Evolutionary conservation across 2,113 vertebrate genomes (phyloP), one percentile per base, ranked within the genome.

Genomic region (Theropithecus gelada): DNA sequence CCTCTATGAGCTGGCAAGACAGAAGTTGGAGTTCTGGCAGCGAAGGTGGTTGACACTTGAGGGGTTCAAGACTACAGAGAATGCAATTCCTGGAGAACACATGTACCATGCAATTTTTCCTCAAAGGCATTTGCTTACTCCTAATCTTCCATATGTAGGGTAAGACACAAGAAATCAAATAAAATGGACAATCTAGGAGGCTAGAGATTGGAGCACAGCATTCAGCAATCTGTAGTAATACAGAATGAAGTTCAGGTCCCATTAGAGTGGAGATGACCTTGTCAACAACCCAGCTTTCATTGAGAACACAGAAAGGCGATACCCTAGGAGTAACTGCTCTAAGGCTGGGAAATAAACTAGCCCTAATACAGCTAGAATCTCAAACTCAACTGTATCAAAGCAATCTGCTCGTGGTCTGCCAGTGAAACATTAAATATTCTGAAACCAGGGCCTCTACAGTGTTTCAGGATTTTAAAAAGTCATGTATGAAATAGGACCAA

Each of bases 11-110:
- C 3, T 45, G 43, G 11, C 7, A 59, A 76, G 70, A 75, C 9
- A 66, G 48, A 76, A 32, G 12, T 2, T 14, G 23, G 18, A 0
- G n/a, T 92, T 52, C 88, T 64, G 22, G 10, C 32, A 38, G 35
- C 2, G 6, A 38, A 10, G 3, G 30, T 23, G 22, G 5, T 4
- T 0, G 17, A 57, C 52, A 40, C 30, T 32, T 16, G 30, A 32
- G 14, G 11, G 25, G 18, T 6, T 38, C 18, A 64, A 38, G 22
- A 59, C 27, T 64, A 80, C 61, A 88, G 30, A 38, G 5, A 22
- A 25, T 27, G 61, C 25, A 73, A 23, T 20, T 23, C 3, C 35
- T 64, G 27, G 27, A 30, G 27, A 64, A 64, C 35, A 66, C 2
- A 25, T 66, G 27, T n/a, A 43, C 25, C 3, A 7, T 12, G 23